Evolutionary conservation across 2,888 invertebrate genomes (phyloP).

Genomic region (Drosophila villosipedis): DNA sequence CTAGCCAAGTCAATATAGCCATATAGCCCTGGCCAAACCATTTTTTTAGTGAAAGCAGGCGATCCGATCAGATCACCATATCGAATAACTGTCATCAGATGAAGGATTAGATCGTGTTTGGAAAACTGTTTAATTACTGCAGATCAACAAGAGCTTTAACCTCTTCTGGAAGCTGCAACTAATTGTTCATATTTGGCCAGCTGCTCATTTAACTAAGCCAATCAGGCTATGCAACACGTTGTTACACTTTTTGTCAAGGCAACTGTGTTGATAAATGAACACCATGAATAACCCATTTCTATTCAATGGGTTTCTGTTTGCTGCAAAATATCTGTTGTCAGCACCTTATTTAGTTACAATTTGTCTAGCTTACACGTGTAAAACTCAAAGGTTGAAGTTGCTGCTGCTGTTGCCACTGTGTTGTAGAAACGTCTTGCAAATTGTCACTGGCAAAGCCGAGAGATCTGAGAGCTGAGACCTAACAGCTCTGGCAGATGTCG

Average conservation of each 20-base stretch:
- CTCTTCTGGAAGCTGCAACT: fast-evolving
- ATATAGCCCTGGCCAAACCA: too few species aligned
- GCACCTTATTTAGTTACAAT: background rate
- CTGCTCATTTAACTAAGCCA: background rate
- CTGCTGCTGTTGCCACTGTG: background rate
- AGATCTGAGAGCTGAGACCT: conserved; percentile 29
- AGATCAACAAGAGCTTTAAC: background rate
- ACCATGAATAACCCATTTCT: background rate
- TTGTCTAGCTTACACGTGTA: background rate
- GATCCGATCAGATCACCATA: background rate
- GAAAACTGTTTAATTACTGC: background rate
- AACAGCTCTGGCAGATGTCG: background rate
- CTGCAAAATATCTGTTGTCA: background rate
- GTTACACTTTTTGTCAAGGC: background rate
- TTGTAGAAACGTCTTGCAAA: conserved; percentile 30
- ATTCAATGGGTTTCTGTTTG: background rate
- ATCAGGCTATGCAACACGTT: background rate
- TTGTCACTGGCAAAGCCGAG: conserved; percentile 28
- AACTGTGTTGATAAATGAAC: background rate
- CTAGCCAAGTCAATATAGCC: background rate
- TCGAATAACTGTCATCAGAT: background rate
- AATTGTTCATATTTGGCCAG: background rate
- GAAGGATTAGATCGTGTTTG: background rate
- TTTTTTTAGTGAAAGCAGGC: too few species aligned
- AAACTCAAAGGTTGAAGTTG: background rate